phyloP scores from a whole-genome alignment of 2,113 vertebrate species.

The Callopanchax toddi region DNA sequence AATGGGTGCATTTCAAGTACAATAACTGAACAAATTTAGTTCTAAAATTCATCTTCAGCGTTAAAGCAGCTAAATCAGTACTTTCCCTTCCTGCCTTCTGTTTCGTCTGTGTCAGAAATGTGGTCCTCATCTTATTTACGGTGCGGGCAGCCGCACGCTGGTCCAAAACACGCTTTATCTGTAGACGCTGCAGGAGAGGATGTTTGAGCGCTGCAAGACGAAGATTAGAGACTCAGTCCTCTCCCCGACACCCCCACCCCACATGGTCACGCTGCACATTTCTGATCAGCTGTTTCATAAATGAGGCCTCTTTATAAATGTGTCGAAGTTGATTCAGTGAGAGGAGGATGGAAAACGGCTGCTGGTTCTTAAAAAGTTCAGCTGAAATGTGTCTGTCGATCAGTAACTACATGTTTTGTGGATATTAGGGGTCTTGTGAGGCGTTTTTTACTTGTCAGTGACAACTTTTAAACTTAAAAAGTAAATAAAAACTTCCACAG shows the following conservation, averaged over 20 bases:
- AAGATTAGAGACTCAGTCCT: constrained; percentile 70
- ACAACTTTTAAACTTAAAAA: background rate
- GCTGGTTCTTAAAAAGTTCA: too few species aligned
- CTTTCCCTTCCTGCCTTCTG: background rate
- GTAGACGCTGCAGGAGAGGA: constrained; percentile 41
- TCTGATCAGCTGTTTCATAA: background rate
- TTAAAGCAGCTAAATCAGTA: background rate
- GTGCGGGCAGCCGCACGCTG: constrained; percentile 27
- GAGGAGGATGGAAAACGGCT: background rate
- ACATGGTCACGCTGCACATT: background rate
- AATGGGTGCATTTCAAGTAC: too few species aligned
- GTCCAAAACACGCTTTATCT: constrained; percentile 64
- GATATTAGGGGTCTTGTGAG: background rate
- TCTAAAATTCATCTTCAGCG: background rate
- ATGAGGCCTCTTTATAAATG: background rate
- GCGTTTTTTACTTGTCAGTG: background rate
- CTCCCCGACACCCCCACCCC: constrained; percentile 39
- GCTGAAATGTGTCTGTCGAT: too few species aligned
- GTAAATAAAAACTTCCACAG: background rate
- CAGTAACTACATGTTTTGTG: too few species aligned
- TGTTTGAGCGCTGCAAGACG: constrained; percentile 58
- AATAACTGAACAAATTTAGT: too few species aligned
- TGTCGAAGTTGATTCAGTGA: background rate
- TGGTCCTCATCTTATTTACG: constrained; percentile 7
- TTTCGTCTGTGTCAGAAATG: constrained; percentile 3